phyloP scores from a whole-genome alignment of 2,888 invertebrate species.

The Diarsia rubi region DNA sequence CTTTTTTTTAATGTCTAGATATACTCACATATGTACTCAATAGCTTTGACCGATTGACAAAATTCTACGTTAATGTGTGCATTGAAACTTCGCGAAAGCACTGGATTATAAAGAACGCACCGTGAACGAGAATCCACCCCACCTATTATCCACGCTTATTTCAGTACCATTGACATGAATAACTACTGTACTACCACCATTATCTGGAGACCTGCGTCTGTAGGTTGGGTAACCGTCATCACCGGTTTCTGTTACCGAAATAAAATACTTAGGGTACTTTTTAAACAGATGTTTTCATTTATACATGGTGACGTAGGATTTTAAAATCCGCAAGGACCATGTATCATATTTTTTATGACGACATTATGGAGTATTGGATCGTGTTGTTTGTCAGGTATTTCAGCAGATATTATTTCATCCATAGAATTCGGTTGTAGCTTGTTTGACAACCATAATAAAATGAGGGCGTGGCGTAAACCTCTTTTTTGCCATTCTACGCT shows the following conservation, averaged over 20 bases:
- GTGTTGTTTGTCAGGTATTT: neutral
- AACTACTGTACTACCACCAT: no score
- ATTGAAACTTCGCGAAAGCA: constrained; percentile 52
- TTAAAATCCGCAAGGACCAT: constrained; percentile 29
- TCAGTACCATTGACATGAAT: constrained; percentile 17
- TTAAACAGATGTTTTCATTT: constrained; percentile 73
- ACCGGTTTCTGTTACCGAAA: constrained; percentile 70
- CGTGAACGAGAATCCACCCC: no score
- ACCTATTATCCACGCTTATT: constrained; percentile 62
- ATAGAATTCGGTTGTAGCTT: no score
- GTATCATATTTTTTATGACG: constrained; percentile 17
- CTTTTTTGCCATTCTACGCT: no score
- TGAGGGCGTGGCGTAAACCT: no score
- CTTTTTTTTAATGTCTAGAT: no score
- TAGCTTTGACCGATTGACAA: constrained; percentile 56
- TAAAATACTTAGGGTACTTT: constrained; percentile 67
- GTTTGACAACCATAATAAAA: no score
- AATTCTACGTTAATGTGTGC: constrained; percentile 57
- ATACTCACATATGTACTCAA: constrained; percentile 21
- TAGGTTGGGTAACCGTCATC: constrained; percentile 76
- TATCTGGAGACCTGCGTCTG: neutral
- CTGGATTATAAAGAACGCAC: constrained; percentile 66
- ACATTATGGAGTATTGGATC: constrained; percentile 12
- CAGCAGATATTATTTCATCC: no score
- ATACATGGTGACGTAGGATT: constrained; percentile 49